phyloP scores from a whole-genome alignment of 1,140 invertebrate species.

The Pararge aegeria region DNA sequence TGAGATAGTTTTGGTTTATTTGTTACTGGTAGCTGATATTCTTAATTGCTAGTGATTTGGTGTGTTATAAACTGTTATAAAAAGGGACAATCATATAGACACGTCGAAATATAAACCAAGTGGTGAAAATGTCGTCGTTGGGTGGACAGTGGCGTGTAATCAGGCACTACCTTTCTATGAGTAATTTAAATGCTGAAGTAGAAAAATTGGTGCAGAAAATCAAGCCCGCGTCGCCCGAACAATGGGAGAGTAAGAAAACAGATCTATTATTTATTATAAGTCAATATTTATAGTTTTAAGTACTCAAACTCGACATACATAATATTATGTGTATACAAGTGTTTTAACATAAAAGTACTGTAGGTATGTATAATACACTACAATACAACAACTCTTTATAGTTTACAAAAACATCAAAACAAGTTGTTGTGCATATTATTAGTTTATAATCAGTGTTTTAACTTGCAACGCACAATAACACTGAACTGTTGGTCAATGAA shows the following conservation, averaged over 20 bases:
- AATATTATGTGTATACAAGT: background rate
- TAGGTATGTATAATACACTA: too few relatives aligned
- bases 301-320: background rate
- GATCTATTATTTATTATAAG: background rate
- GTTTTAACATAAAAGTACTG: background rate
- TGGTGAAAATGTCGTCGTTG: conserved; percentile 61
- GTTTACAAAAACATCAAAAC: too few relatives aligned
- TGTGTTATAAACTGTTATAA: background rate
- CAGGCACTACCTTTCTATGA: conserved; percentile 65
- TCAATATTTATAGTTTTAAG: background rate
- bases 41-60: background rate
- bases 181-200: conserved; percentile 61
- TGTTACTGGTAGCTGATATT: background rate
- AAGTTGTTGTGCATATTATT: too few relatives aligned
- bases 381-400: too few relatives aligned
- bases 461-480: too few relatives aligned
- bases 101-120: background rate
- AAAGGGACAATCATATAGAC: background rate
- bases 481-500: background rate
- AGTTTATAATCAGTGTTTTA: too few relatives aligned
- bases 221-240: conserved; percentile 63
- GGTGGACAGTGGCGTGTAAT: conserved; percentile 68
- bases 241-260: conserved; percentile 68
- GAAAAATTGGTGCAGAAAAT: conserved; percentile 69
- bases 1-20: conserved; percentile 18